A percentile compares a stretch with the other conserved stretches of the same genome.
These are phyloP conservation scores for Eupithecia pulchellata DNA, from an alignment of 2,888 invertebrate genomes.

Conservation along the genomic window DNA sequence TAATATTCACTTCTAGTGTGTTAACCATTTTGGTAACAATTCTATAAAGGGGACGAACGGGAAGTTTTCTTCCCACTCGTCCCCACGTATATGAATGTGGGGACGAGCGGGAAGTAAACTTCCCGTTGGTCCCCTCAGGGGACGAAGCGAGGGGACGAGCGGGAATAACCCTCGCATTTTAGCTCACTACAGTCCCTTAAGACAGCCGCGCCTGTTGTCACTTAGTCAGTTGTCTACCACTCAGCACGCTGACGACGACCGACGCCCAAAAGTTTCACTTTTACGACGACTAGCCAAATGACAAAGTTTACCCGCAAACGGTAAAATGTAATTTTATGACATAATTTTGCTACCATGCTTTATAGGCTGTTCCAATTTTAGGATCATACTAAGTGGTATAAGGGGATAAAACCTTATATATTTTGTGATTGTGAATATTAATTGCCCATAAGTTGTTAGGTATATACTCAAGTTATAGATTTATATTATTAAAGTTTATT, in stretches of 20 bases:
- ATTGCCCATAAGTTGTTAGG: too few species aligned
- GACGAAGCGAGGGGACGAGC: too few species aligned
- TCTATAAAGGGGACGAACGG: too few species aligned
- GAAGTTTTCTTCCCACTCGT: too few species aligned
- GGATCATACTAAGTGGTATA: neutral
- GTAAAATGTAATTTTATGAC: slow-evolving; percentile 56
- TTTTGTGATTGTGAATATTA: too few species aligned
- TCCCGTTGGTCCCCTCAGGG: too few species aligned
- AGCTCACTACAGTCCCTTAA: neutral
- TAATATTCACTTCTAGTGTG: too few species aligned
- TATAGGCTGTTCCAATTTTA: neutral
- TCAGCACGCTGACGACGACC: slow-evolving; percentile 40
- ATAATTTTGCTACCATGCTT: slow-evolving; percentile 26
- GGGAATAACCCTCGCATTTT: neutral
- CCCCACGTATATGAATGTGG: too few species aligned
- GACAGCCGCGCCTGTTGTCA: slow-evolving; percentile 15
- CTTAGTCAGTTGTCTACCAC: slow-evolving; percentile 38
- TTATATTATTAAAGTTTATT: too few species aligned
- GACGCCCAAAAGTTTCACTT: slow-evolving; percentile 49
- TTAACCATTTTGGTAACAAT: too few species aligned
- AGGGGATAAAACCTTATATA: neutral
- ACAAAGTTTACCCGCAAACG: slow-evolving; percentile 55
- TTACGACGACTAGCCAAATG: slow-evolving; percentile 57
- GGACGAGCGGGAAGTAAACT: too few species aligned
- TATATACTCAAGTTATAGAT: too few species aligned